Conservation (phyloP, 1,140 invertebrate species). For the Cardiocondyla obscurior region DNA sequence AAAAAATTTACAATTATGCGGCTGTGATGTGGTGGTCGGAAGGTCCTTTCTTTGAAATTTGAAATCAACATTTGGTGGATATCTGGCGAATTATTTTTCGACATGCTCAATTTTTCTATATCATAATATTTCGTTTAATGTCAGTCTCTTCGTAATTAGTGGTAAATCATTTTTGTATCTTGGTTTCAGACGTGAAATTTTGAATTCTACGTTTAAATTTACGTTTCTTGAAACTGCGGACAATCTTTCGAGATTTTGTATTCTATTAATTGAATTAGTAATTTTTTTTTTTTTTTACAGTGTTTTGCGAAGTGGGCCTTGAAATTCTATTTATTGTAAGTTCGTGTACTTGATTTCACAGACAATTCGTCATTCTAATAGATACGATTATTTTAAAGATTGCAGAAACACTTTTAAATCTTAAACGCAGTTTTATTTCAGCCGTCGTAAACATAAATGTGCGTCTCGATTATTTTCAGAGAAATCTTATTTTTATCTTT, state of each 20-base stretch:
- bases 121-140: neutral
- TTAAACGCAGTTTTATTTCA: neutral
- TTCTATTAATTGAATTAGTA: neutral
- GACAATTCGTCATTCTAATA: neutral
- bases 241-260: neutral
- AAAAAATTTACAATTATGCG: conserved; percentile 4
- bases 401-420: neutral
- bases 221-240: neutral
- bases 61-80: neutral
- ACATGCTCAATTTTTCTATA: neutral
- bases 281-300: too few relatives aligned
- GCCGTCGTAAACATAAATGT: neutral
- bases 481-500: neutral
- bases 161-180: neutral
- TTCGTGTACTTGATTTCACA: neutral
- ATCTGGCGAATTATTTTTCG: neutral
- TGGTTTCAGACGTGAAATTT: neutral
- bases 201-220: conserved; percentile 13
- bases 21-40: neutral
- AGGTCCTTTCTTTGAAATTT: conserved; percentile 1
- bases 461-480: neutral
- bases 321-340: neutral
- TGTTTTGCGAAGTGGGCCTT: neutral
- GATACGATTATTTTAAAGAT: neutral
- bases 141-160: neutral